Conservation (phyloP, 64 coral and sea anemone genomes). For the Actinia equina region DNA sequence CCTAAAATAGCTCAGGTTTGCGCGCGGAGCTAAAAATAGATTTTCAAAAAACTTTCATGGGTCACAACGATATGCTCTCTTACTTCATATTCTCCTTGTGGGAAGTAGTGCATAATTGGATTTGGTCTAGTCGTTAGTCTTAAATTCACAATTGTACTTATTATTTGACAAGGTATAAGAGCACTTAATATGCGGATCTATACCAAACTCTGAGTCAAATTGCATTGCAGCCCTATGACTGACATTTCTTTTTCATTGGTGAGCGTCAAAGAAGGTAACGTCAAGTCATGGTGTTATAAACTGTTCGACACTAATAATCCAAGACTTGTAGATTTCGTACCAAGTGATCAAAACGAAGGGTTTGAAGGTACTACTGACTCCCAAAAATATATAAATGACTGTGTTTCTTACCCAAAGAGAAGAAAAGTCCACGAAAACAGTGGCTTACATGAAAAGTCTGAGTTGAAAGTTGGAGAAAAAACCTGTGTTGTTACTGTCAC, state of each 20-base stretch:
- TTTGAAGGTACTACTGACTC: not conserved
- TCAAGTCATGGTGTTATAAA: not conserved
- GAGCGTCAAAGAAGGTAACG: not conserved
- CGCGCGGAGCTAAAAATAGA: too few species aligned
- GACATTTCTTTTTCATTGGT: slow-evolving; percentile 6
- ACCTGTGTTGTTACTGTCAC: not conserved
- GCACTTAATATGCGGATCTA: too few species aligned
- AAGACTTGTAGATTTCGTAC: not conserved
- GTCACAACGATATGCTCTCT: too few species aligned
- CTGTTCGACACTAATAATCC: not conserved
- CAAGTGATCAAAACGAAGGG: not conserved
- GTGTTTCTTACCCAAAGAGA: not conserved
- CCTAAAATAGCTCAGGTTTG: too few species aligned
- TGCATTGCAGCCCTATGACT: not conserved
- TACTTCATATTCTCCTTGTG: too few species aligned
- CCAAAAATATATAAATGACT: not conserved
- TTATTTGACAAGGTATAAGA: too few species aligned
- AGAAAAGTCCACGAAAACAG: not conserved
- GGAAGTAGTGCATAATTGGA: too few species aligned
- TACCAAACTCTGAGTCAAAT: too few species aligned
- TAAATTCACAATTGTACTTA: too few species aligned
- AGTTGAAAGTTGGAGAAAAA: not conserved
- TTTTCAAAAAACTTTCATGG: too few species aligned
- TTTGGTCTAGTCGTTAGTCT: too few species aligned
- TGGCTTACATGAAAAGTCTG: not conserved